Evolutionary conservation across 2,797 vertebrate genomes (phyloP), one percentile per base, ranked within the genome.

Genomic region (Capromys pilorides): DNA sequence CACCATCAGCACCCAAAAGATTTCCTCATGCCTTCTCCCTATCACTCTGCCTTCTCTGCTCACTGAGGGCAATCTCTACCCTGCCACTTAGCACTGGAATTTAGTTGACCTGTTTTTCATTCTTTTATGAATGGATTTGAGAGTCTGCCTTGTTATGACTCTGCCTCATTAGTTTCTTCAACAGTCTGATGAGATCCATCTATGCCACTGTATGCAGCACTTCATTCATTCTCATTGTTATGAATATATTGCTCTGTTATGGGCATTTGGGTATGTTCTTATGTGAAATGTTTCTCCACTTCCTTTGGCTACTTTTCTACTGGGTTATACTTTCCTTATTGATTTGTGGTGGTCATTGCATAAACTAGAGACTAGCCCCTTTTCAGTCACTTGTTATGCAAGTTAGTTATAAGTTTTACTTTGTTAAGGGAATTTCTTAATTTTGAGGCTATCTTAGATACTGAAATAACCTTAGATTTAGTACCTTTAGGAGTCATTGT

Each of bases 341-440:
- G 19, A 91, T 62, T 87, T 75, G 31, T 79, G 54, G 21, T 79
- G 33, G 1, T 57, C 21, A 89, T 86, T 59, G 45, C 77, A 28
- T 62, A 51, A 85, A 83, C 57, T 33, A 0, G 36, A 93, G n/a
- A 39, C 19, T 73, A 62, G 10, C 13, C 3, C 6, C 62, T 71
- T 79, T 22, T 73, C 39, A 71, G 54, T 90, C 73, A 66, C 39
- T 82, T 86, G 19, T 36, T 61, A 84, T 16, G 12, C 10, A 73
- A 66, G 33, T 90, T 39, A 21, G 22, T 75, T 87, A 49, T 36
- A 36, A n/a, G 19, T 67, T 41, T 78, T 66, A 77, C 18, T 88
- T 84, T 66, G 57, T 91, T 91, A 57, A 73, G 22, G 18, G 31
- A 71, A 83, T 59, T 33, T 6, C 57, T 94, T 90, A 41, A 75